phyloP scores from a whole-genome alignment of 2,888 invertebrate species.

The Aethes cnicana region DNA sequence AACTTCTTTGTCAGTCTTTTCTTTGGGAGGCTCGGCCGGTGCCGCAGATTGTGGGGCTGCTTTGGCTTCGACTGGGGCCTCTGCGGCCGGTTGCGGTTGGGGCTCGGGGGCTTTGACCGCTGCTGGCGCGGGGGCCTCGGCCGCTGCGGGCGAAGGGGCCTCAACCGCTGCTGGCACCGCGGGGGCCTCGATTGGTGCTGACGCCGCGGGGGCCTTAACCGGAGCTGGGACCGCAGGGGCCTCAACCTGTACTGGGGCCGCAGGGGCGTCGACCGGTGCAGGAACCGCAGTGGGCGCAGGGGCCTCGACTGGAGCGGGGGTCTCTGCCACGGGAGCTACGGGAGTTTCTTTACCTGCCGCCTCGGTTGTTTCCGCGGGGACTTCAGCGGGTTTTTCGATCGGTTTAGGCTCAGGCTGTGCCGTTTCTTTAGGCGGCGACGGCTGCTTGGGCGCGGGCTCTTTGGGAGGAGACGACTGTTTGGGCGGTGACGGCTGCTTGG shows the following conservation, averaged over 20 bases:
- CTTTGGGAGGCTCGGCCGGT: constrained; percentile 31
- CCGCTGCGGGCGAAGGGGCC: constrained; percentile 34
- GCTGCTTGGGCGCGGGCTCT: constrained; percentile 45
- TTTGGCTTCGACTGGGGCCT: constrained; percentile 30
- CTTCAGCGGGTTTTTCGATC: constrained; percentile 20
- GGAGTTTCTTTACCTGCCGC: constrained; percentile 29
- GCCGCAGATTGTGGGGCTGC: constrained; percentile 30
- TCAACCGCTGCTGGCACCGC: no score
- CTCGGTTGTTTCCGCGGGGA: constrained; percentile 6
- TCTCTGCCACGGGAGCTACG: constrained; percentile 24
- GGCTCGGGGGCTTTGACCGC: constrained; percentile 29
- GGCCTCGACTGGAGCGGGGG: constrained; percentile 21
- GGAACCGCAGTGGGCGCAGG: constrained; percentile 25
- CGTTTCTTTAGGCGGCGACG: constrained; percentile 20
- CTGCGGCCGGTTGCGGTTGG: constrained; percentile 23
- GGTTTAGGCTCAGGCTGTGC: constrained; percentile 4
- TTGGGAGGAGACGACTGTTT: constrained; percentile 40
- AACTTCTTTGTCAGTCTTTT: constrained; percentile 40
- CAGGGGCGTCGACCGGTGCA: constrained; percentile 28
- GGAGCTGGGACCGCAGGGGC: constrained; percentile 32
- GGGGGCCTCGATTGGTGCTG: constrained; percentile 32
- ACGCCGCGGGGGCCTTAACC: constrained; percentile 33
- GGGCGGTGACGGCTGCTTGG: no score
- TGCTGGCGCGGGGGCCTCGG: constrained; percentile 35
- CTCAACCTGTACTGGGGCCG: no score